phyloP scores from a whole-genome alignment of 37 sponge, comb jelly and placozoan species.

The Halichondria panicea region DNA sequence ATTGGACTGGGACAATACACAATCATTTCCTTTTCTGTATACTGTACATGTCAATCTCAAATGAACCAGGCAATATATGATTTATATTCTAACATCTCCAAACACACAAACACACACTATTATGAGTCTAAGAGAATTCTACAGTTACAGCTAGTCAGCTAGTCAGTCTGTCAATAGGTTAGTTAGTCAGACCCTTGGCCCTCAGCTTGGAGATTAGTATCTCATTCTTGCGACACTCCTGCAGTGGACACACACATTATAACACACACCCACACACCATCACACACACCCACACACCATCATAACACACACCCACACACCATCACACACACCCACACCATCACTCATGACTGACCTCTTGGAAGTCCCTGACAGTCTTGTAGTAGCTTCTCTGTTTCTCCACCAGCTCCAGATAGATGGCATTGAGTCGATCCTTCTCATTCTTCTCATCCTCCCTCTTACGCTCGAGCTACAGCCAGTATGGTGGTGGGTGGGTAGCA shows the following conservation, averaged over 20 bases:
- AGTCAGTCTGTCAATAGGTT: too few relatives aligned
- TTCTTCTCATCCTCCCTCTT: constrained; percentile 70
- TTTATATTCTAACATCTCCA: too few relatives aligned
- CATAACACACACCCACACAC: not conserved
- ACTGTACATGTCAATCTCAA: too few relatives aligned
- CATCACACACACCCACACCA: not conserved
- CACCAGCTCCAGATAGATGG: constrained; percentile 76
- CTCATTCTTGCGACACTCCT: constrained; percentile 96
- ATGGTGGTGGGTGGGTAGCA: not conserved
- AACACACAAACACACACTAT: too few relatives aligned
- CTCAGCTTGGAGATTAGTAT: constrained; percentile 73
- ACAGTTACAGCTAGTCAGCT: too few relatives aligned
- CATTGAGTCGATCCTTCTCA: constrained; percentile 73
- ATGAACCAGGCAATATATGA: too few relatives aligned
- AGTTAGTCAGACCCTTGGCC: constrained; percentile 59
- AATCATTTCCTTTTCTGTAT: too few relatives aligned
- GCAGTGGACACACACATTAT: not conserved
- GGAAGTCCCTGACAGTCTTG: constrained; percentile 87
- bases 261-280: not conserved
- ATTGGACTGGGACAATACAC: too few relatives aligned
- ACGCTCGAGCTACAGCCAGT: constrained; percentile 50
- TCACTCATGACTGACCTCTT: constrained; percentile 58
- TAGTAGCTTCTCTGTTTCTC: constrained; percentile 89
- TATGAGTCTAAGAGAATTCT: too few relatives aligned
- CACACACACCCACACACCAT: not conserved